Conservation (phyloP, 2,888 invertebrate genomes). For the Chrysopilus asiliformis region DNA sequence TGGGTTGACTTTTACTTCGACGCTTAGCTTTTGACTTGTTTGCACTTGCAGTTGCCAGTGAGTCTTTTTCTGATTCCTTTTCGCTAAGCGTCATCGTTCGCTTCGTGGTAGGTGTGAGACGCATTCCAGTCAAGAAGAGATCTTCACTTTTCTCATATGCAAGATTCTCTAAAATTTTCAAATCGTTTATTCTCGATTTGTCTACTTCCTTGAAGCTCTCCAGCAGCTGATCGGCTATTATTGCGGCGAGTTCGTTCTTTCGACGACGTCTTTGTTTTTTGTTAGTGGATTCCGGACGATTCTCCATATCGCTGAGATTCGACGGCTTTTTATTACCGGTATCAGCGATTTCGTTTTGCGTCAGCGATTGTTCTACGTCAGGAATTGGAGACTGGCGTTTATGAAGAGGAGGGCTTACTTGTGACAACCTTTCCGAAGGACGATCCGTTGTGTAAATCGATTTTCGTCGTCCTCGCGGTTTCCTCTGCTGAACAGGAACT, state of each 20-base stretch:
- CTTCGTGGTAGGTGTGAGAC: conserved; percentile 34
- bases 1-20: conserved; percentile 11
- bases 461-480: too few species aligned
- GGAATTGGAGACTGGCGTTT: too few species aligned
- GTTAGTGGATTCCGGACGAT: conserved; percentile 21
- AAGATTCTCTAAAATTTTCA: conserved; percentile 33
- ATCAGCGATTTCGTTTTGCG: too few species aligned
- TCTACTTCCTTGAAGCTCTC: conserved; percentile 35
- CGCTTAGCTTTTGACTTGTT: conserved; percentile 5
- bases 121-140: conserved; percentile 30
- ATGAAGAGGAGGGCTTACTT: too few species aligned
- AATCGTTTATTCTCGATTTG: conserved; percentile 32
- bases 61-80: conserved; percentile 15
- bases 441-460: too few species aligned
- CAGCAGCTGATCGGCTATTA: conserved; percentile 34
- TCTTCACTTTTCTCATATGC: conserved; percentile 35
- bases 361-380: too few species aligned
- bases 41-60: conserved; percentile 6
- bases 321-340: conserved; percentile 7
- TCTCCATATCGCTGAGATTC: conserved; percentile 15
- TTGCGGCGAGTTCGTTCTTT: conserved; percentile 35
- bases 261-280: conserved; percentile 29
- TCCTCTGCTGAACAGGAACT: too few species aligned
- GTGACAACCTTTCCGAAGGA: too few species aligned
- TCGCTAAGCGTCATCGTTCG: conserved; percentile 19